phyloP scores from a whole-genome alignment of 2,113 vertebrate species.

The Junco hyemalis region DNA sequence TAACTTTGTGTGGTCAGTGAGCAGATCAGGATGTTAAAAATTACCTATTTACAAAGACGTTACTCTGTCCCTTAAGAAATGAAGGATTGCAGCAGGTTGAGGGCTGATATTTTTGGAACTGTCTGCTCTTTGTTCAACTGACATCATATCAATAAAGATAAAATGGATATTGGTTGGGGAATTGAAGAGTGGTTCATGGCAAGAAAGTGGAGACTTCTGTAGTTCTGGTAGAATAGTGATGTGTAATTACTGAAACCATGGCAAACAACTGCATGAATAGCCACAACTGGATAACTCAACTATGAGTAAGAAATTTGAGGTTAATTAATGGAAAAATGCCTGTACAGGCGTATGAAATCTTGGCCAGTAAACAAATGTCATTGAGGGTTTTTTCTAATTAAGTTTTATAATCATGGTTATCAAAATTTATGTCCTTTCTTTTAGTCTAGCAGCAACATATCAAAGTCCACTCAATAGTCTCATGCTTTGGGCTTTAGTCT shows the following conservation, averaged over 20 bases:
- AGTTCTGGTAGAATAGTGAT: background rate
- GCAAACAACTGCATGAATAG: background rate
- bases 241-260: background rate
- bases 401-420: background rate
- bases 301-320: background rate
- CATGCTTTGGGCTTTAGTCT: background rate
- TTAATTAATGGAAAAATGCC: background rate
- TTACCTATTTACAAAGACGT: background rate
- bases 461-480: background rate
- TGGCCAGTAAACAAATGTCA: background rate
- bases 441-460: background rate
- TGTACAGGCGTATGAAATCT: background rate
- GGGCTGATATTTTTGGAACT: background rate
- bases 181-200: background rate
- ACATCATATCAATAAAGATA: background rate
- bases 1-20: background rate
- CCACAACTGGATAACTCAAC: background rate
- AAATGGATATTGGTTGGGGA: background rate
- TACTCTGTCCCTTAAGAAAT: background rate
- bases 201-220: background rate
- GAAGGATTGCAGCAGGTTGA: background rate
- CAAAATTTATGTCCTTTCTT: background rate
- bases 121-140: background rate
- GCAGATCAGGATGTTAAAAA: background rate
- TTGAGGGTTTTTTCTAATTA: background rate